These are phyloP conservation scores for Agrypnia vestita DNA, from an alignment of 1,140 invertebrate species.

Conservation along the genomic window DNA sequence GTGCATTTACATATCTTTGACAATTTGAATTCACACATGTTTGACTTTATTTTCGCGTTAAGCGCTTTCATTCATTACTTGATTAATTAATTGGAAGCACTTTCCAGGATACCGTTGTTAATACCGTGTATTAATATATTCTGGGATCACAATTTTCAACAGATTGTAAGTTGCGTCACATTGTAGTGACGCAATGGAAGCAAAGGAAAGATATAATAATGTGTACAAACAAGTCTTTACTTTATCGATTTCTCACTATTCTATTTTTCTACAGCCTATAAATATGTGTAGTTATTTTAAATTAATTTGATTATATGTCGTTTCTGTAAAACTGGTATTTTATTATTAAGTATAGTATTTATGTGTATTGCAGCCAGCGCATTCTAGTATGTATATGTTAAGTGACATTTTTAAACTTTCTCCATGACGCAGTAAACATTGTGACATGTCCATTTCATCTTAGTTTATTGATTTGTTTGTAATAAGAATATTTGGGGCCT, in stretches of 20 bases:
- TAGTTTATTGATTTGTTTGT: slow-evolving; percentile 6
- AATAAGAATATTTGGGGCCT: slow-evolving; percentile 29
- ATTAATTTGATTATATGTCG: slow-evolving; percentile 19
- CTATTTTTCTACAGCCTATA: slow-evolving; percentile 42
- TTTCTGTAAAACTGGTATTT: slow-evolving; percentile 40
- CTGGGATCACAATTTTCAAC: too few species aligned
- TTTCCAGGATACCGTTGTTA: too few species aligned
- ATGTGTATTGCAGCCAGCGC: not conserved
- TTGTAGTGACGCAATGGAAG: too few species aligned
- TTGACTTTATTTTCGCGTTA: too few species aligned
- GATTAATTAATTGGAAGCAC: too few species aligned
- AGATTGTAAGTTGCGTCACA: too few species aligned
- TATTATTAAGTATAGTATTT: slow-evolving; percentile 28
- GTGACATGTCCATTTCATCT: not conserved
- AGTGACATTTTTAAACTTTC: slow-evolving; percentile 34
- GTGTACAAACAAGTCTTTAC: slow-evolving; percentile 36
- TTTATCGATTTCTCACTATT: slow-evolving; percentile 22
- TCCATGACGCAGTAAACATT: slow-evolving; percentile 14
- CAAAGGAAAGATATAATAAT: slow-evolving; percentile 1
- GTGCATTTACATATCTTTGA: too few species aligned
- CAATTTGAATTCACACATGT: too few species aligned
- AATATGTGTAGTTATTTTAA: slow-evolving; percentile 31
- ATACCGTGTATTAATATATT: too few species aligned
- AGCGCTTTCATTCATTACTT: too few species aligned
- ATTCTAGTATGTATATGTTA: slow-evolving; percentile 24